Base-by-base conservation (phyloP, 1,140 invertebrate species). In the Mactra quadrangularis region DNA sequence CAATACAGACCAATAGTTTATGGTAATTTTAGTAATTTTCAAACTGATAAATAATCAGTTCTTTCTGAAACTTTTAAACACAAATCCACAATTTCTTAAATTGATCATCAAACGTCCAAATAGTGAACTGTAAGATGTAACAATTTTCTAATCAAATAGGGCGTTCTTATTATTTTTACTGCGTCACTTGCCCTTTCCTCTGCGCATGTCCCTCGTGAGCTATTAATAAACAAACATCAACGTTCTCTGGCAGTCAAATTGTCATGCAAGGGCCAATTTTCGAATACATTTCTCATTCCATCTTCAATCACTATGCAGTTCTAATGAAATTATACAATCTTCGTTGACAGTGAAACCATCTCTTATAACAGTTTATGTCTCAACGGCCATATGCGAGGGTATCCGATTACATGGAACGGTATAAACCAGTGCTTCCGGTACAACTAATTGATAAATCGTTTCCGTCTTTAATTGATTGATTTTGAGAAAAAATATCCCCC, bases 321-420 rank as follows among this genome's bases (percentile, higher is more conserved):
- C n/a, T 76, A 76, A 76, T 76, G 57, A 60, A 60, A 76, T 76
- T 60, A 76, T 33, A 60, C 72, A 76, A 76, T 62, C 33, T 59
- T 45, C 55, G 13, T 50, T 59, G 57, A 59, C 55, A 62, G 57
- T 29, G 41, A 76, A 62, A 47, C 57, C 38, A 13, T 33, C 33
- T 76, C 72, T 47, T 27, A 29, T 76, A 76, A 59, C 72, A 76
- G 52, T 59, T 76, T 31, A 62, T 76, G 38, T 76, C 72, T 47
- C 72, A 6, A 6, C 6, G 55, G 55, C 72, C 72, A 76, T 76
- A 76, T 76, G 72, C 72, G 72, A 76, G 72, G 72, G 57, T 76
- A 76, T 76, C 72, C 72, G 72, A 33, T 76, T 76, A 47, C 72
- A 47, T 19, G 29, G 27, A 35, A 17, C n/a, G 31, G n/a, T 35